Evolutionary conservation across 2,888 invertebrate species (phyloP).

Genomic region (Leuctra nigra): DNA sequence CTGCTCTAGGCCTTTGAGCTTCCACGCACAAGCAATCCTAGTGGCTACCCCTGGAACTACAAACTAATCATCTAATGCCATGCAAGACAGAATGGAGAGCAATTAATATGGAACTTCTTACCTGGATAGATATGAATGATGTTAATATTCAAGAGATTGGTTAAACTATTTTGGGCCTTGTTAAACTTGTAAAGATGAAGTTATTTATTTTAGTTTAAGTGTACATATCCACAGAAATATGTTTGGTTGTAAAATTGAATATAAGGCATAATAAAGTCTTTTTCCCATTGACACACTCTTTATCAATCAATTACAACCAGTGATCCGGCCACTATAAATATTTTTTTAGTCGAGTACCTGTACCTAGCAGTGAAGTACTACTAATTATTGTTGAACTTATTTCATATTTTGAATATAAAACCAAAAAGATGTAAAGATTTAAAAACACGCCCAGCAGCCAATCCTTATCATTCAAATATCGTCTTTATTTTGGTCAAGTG

Average conservation of each 20-base stretch:
- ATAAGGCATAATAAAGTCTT: constrained; percentile 17
- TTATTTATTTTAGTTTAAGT: constrained; percentile 15
- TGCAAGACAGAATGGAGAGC: neutral
- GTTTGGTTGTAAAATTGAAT: constrained; percentile 13
- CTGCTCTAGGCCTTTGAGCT: constrained; percentile 5
- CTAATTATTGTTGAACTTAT: too few species aligned
- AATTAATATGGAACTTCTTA: constrained; percentile 5
- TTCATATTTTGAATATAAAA: too few species aligned
- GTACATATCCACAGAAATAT: constrained; percentile 17
- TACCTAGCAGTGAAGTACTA: too few species aligned
- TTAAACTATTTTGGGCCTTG: constrained; percentile 9
- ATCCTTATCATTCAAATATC: too few species aligned
- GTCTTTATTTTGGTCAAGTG: too few species aligned
- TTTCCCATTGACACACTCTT: constrained; percentile 12
- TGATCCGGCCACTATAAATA: too few species aligned
- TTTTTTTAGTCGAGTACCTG: too few species aligned
- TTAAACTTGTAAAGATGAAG: constrained; percentile 8
- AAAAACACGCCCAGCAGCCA: too few species aligned
- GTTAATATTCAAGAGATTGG: constrained; percentile 11
- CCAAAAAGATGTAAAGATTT: too few species aligned
- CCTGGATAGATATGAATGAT: constrained; percentile 9
- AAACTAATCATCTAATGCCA: neutral
- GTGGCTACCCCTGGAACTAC: constrained; percentile 13
- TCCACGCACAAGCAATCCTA: constrained; percentile 11
- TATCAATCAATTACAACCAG: too few species aligned